Evolutionary conservation across 2,113 vertebrate genomes (phyloP), one percentile per base, ranked within the genome.

Genomic region (Siniperca chuatsi): DNA sequence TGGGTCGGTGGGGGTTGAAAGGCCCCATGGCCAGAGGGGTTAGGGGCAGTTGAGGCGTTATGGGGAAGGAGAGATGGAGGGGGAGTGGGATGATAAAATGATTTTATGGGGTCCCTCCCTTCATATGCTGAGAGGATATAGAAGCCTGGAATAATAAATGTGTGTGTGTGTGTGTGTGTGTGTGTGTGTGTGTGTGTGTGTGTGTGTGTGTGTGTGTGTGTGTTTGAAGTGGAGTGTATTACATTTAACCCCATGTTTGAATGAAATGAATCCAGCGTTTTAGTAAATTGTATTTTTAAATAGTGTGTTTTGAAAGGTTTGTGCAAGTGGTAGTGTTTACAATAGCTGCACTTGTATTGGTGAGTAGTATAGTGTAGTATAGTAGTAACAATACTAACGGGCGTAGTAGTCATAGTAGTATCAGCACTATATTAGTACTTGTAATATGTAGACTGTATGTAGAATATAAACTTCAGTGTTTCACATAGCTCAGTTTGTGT

Each of bases 11-110:
- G 79, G 81, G 75, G 61, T 70, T 79, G 72, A 87, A 85, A 72
- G 87, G 64, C 79, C 74, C 73, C 87, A 82, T 90, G 92, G 84
- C 91, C 92, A 90, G 89, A 93, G 91, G 92, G 89, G 83, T 90
- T 86, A 80, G 82, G 87, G 89, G 73, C 82, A 90, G 78, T 89
- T 48, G 73, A 82, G 64, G 62, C 58, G 1, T 84, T 85, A 67
- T 69, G 44, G 55, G 61, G 57, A 42, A n/a, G 58, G 60, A 23
- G 70, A 25, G 46, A 64, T 8, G 20, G 16, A 12, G n/a, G 58
- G 58, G 48, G 29, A 21, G 52, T 21, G 13, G 76, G 71, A 52
- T 79, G 79, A 87, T 93, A 69, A 87, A 87, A 82, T 83, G 42
- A 78, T 85, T 90, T 81, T 86, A 88, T 91, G 75, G 77, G 64